Conservation (phyloP, 2,113 vertebrate genomes). For the Pterocles burchelli region DNA sequence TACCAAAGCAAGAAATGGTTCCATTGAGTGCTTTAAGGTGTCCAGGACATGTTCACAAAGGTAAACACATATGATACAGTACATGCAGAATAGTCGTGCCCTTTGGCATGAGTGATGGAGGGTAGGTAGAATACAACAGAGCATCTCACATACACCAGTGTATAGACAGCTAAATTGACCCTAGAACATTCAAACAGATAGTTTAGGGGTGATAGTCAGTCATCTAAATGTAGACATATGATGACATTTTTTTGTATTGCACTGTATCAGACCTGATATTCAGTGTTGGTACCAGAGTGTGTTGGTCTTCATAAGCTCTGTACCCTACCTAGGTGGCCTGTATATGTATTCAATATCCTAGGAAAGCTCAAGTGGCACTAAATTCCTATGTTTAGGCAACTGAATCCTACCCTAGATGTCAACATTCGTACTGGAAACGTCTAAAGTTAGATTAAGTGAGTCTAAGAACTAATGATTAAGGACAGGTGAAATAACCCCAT, state of each 20-base stretch:
- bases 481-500: slow-evolving; percentile 17
- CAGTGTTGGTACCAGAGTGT: neutral
- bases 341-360: neutral
- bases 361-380: neutral
- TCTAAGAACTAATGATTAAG: neutral
- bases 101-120: neutral
- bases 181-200: neutral
- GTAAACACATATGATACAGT: neutral
- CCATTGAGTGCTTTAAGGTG: neutral
- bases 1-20: neutral
- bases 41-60: neutral
- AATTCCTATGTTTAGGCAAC: neutral
- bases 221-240: neutral
- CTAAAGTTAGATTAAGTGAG: neutral
- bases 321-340: neutral
- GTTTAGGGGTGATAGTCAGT: neutral
- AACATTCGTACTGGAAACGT: neutral
- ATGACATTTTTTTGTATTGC: neutral
- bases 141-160: neutral
- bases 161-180: neutral
- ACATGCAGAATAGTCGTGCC: neutral
- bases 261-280: neutral
- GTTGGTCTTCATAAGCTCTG: neutral
- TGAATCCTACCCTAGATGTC: neutral
- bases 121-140: neutral